A percentile compares a stretch with the other conserved stretches of the same genome.
Evolutionary conservation across 1,140 invertebrate species (phyloP).

Genomic region (Zaprionus kolodkinae): DNA sequence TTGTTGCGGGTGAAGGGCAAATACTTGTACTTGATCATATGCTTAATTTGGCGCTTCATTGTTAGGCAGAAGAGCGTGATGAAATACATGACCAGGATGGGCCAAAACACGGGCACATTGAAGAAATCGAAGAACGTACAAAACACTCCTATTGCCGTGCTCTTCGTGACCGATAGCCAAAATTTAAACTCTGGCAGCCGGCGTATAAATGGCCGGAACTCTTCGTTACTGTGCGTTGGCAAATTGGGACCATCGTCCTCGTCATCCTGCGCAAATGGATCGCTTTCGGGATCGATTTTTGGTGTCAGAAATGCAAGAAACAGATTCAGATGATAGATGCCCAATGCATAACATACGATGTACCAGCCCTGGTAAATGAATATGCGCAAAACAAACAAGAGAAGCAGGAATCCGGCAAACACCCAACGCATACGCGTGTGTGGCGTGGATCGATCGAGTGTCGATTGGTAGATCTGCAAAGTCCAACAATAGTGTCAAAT

Average conservation of each 20-base stretch:
- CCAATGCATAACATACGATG: constrained; percentile 98
- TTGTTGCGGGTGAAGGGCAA: constrained; percentile 99
- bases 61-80: constrained; percentile 99
- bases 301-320: constrained; percentile 99
- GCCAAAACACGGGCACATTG: constrained; percentile 99
- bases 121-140: constrained; percentile 99
- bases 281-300: constrained; percentile 98
- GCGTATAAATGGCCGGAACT: constrained; percentile 99
- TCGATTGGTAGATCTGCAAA: constrained; percentile 86
- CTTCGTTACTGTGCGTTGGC: constrained; percentile 97
- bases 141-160: constrained; percentile 94
- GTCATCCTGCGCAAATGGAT: constrained; percentile 91
- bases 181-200: constrained; percentile 99
- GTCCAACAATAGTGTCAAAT: background rate
- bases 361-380: constrained; percentile 96
- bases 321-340: constrained; percentile 99
- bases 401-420: constrained; percentile 85
- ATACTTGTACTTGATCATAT: constrained; percentile 99
- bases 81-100: constrained; percentile 99
- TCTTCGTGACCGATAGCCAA: constrained; percentile 98
- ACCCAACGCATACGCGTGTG: constrained; percentile 87
- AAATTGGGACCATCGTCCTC: constrained; percentile 95
- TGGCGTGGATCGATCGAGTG: constrained; percentile 88
- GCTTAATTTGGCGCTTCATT: constrained; percentile 99
- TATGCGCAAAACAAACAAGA: constrained; percentile 87